These are phyloP conservation scores for Heterochromis multidens DNA, from an alignment of 2,113 vertebrate genomes.

Conservation along the genomic window DNA sequence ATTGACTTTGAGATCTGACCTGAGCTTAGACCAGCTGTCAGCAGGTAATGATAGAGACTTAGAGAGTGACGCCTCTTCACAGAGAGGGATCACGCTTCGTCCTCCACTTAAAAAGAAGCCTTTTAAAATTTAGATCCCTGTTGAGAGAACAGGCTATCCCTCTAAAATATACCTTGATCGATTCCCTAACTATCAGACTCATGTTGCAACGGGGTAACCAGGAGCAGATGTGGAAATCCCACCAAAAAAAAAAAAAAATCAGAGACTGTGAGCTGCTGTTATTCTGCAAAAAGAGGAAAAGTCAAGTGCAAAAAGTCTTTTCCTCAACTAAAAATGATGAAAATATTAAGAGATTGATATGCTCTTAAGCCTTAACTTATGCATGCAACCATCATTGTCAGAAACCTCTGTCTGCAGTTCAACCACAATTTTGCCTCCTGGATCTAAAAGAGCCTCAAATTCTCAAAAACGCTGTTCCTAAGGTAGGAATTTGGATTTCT, in stretches of 20 bases:
- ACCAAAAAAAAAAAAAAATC: neutral
- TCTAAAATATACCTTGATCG: conserved; percentile 54
- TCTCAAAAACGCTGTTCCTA: too few relatives aligned
- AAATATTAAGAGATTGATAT: neutral
- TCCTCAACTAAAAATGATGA: neutral
- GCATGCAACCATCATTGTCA: too few relatives aligned
- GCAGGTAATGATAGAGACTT: conserved; percentile 64
- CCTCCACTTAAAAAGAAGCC: conserved; percentile 57
- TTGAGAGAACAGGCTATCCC: conserved; percentile 37
- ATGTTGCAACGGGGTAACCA: conserved; percentile 3
- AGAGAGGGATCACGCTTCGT: conserved; percentile 47
- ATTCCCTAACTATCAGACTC: conserved; percentile 30
- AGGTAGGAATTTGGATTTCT: too few relatives aligned
- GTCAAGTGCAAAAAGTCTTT: neutral
- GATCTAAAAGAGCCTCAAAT: too few relatives aligned
- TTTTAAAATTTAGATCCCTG: conserved; percentile 63
- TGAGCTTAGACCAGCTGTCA: conserved; percentile 52
- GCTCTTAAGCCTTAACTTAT: too few relatives aligned
- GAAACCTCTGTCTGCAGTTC: too few relatives aligned
- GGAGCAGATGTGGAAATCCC: conserved; percentile 1
- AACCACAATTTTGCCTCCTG: too few relatives aligned
- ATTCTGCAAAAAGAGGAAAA: neutral
- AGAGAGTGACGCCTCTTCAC: conserved; percentile 48
- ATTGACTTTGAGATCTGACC: conserved; percentile 61
- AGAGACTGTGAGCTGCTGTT: neutral